Conservation (phyloP, 2,113 vertebrate species). For the Recurvirostra avosetta region DNA sequence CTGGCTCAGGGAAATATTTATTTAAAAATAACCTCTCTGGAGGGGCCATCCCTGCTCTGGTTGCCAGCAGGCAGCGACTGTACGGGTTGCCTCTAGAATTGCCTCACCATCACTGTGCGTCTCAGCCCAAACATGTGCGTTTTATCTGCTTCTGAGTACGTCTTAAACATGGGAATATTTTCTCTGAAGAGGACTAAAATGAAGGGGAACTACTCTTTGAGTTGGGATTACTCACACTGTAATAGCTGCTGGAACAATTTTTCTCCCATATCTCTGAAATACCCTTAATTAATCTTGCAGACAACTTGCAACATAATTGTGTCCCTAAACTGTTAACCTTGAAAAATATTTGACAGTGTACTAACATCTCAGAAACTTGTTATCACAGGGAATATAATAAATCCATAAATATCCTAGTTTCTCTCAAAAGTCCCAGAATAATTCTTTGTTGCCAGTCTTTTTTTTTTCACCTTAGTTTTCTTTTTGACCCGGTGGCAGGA, state of each 20-base stretch:
- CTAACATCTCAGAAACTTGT: slow-evolving; percentile 43
- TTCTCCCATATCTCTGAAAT: slow-evolving; percentile 34
- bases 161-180: neutral
- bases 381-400: slow-evolving; percentile 37
- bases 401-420: slow-evolving; percentile 30
- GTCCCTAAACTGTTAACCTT: slow-evolving; percentile 67
- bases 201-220: neutral
- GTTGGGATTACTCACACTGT: slow-evolving; percentile 14
- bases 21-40: neutral
- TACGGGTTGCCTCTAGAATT: neutral
- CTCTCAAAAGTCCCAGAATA: neutral
- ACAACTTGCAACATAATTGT: slow-evolving; percentile 54
- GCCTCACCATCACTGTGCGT: neutral
- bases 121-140: neutral
- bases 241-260: slow-evolving; percentile 1
- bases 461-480: neutral
- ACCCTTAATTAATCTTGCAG: slow-evolving; percentile 53
- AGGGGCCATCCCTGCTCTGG: neutral
- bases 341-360: slow-evolving; percentile 56
- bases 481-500: neutral
- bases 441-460: neutral
- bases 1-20: neutral
- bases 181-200: neutral
- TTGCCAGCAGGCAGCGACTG: neutral
- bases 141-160: neutral